Evolutionary conservation across 1,140 invertebrate species (phyloP).

Genomic region (Psix sp.): DNA sequence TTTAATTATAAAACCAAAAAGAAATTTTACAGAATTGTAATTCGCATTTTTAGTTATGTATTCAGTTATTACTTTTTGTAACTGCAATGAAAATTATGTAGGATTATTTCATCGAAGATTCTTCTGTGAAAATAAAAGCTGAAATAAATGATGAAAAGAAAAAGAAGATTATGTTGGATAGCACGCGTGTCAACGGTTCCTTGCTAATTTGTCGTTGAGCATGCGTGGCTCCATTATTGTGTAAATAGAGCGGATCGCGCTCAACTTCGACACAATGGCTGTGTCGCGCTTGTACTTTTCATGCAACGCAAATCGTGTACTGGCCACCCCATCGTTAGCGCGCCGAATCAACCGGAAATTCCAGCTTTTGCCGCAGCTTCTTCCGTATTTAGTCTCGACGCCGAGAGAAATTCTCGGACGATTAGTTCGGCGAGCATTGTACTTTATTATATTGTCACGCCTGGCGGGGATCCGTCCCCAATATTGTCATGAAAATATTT

Average conservation of each 20-base stretch:
- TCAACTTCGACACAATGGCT: slow-evolving; percentile 65
- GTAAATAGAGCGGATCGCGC: slow-evolving; percentile 72
- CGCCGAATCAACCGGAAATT: slow-evolving; percentile 78
- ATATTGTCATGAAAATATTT: slow-evolving; percentile 74
- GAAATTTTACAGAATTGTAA: too few relatives aligned
- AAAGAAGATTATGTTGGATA: slow-evolving; percentile 28
- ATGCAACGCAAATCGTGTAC: slow-evolving; percentile 62
- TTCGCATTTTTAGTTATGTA: too few relatives aligned
- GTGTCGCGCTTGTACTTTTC: slow-evolving; percentile 53
- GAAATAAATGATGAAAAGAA: neutral
- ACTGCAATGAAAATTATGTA: slow-evolving; percentile 15
- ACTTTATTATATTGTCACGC: slow-evolving; percentile 45
- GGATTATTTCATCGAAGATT: slow-evolving; percentile 15
- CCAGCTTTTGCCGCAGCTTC: slow-evolving; percentile 74
- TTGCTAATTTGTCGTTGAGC: slow-evolving; percentile 70
- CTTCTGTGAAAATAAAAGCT: slow-evolving; percentile 7
- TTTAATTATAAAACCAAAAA: too few relatives aligned
- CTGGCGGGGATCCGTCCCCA: slow-evolving; percentile 49
- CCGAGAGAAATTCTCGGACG: slow-evolving; percentile 61
- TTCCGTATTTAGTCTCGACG: slow-evolving; percentile 68
- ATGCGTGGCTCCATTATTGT: slow-evolving; percentile 74
- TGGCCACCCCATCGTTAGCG: slow-evolving; percentile 75
- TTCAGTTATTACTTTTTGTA: too few relatives aligned
- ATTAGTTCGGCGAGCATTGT: slow-evolving; percentile 49
- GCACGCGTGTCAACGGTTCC: slow-evolving; percentile 65